phyloP scores from a whole-genome alignment of 2,888 invertebrate genomes.

The Odontocerum albicorne region DNA sequence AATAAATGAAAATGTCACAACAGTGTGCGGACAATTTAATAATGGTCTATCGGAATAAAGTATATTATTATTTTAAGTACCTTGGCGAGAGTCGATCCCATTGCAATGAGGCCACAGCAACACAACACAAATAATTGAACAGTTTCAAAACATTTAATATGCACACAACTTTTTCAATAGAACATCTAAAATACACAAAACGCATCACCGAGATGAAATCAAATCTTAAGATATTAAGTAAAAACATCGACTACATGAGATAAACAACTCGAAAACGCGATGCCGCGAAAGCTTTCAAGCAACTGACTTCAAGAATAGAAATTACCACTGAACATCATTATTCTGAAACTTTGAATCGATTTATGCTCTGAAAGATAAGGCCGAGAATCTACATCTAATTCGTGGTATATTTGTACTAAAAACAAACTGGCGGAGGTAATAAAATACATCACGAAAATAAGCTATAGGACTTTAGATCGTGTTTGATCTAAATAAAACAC shows the following conservation, averaged over 20 bases:
- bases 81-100: constrained; percentile 21
- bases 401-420: too few species aligned
- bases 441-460: background rate
- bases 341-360: constrained; percentile 3
- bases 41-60: too few species aligned
- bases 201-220: constrained; percentile 7
- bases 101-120: constrained; percentile 1
- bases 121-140: constrained; percentile 11
- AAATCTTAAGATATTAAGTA: constrained; percentile 1
- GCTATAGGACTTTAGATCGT: too few species aligned
- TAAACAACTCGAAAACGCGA: constrained; percentile 6
- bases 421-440: background rate
- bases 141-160: background rate
- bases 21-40: too few species aligned
- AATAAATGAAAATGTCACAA: too few species aligned
- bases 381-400: too few species aligned
- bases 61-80: constrained; percentile 2
- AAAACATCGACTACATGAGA: constrained; percentile 9
- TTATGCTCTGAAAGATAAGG: too few species aligned
- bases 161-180: too few species aligned
- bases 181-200: too few species aligned
- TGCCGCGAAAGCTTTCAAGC: constrained; percentile 5
- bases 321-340: constrained; percentile 7
- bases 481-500: too few species aligned
- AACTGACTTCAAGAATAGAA: constrained; percentile 15